phyloP scores from a whole-genome alignment of 2,797 vertebrate species.

The Coregonus sp. region DNA sequence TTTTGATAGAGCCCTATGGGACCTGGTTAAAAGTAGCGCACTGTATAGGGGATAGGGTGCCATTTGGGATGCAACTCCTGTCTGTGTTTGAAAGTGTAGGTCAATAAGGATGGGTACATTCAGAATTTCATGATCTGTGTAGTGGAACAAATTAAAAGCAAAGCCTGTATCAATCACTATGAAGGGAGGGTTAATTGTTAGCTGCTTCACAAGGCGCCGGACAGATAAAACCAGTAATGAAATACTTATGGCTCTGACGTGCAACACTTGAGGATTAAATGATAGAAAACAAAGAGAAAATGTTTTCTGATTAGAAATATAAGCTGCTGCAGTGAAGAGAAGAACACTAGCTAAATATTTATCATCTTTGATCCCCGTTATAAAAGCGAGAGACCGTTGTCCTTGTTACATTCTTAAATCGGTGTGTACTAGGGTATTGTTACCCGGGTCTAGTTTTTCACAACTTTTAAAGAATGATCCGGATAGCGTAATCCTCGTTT shows the following conservation, averaged over 20 bases:
- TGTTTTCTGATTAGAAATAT: constrained; percentile 72
- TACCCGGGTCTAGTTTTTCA: not conserved
- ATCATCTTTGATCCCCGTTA: constrained; percentile 9
- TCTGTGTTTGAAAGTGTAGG: constrained; percentile 68
- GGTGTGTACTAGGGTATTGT: not conserved
- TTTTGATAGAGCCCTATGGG: not conserved
- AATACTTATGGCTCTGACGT: constrained; percentile 87
- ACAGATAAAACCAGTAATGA: constrained; percentile 91
- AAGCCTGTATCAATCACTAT: constrained; percentile 97
- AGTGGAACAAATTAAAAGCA: constrained; percentile 99
- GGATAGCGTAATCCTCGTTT: no score
- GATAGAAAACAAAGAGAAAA: constrained; percentile 72
- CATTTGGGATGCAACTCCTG: not conserved
- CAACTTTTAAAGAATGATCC: not conserved
- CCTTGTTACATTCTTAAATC: not conserved
- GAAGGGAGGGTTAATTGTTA: constrained; percentile 96
- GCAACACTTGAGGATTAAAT: constrained; percentile 80
- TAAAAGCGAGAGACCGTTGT: constrained; percentile 4
- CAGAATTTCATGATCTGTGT: constrained; percentile 95
- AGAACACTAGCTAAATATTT: not conserved
- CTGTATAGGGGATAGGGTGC: not conserved
- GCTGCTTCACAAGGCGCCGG: constrained; percentile 83
- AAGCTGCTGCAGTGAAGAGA: not conserved
- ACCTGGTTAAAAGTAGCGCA: not conserved
- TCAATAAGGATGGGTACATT: constrained; percentile 93